Evolutionary conservation across 2,113 vertebrate genomes (phyloP).

Genomic region (Myiagra hebetior): DNA sequence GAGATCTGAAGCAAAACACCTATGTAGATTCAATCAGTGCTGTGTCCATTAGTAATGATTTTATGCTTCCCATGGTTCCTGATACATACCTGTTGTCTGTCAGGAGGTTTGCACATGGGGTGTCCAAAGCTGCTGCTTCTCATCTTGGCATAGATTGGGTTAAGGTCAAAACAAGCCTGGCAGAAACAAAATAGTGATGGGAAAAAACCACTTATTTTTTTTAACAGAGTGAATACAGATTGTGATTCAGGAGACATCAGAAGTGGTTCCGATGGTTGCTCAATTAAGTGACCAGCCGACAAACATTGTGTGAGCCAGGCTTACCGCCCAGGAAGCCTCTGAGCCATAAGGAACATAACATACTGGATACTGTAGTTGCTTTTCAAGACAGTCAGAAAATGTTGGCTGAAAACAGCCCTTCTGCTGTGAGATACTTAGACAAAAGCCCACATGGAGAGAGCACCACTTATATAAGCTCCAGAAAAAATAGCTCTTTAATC

Average conservation of each 20-base stretch:
- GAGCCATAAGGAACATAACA: not conserved
- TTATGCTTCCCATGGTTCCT: not conserved
- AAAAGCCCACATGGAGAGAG: not conserved
- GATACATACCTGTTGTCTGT: not conserved
- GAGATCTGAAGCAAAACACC: not conserved
- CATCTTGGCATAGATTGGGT: not conserved
- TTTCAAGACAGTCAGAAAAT: not conserved
- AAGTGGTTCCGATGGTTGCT: not conserved
- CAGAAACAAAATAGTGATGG: not conserved
- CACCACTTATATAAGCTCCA: not conserved
- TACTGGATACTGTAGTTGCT: not conserved
- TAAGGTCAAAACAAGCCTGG: not conserved
- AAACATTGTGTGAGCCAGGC: not conserved
- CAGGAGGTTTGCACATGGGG: not conserved
- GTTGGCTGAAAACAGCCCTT: not conserved
- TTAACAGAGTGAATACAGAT: not conserved
- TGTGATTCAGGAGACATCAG: not conserved
- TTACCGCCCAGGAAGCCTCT: not conserved
- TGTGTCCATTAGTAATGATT: not conserved
- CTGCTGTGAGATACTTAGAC: not conserved
- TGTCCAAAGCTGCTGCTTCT: not conserved
- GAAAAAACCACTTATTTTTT: rapidly evolving
- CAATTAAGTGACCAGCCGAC: not conserved
- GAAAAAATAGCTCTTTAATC: not conserved
- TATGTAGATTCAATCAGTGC: not conserved